These are phyloP conservation scores for Eurosta solidaginis DNA, from an alignment of 1,140 invertebrate species.

Conservation along the genomic window DNA sequence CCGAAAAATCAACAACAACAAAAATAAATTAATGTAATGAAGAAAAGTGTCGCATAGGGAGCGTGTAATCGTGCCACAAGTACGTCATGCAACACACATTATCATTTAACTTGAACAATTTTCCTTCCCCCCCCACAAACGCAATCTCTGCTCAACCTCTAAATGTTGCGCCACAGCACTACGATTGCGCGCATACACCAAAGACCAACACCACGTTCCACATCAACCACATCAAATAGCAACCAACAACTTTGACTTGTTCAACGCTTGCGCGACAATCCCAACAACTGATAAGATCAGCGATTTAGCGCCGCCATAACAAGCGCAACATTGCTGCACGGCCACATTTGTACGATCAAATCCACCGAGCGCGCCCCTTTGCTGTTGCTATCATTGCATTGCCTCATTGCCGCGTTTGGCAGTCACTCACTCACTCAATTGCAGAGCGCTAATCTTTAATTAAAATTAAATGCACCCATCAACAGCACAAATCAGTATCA, in stretches of 20 bases:
- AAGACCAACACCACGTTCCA: too few relatives aligned
- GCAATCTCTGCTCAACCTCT: not conserved
- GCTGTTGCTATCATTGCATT: not conserved
- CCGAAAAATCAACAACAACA: not conserved
- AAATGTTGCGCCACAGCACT: too few relatives aligned
- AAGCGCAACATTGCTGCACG: conserved; percentile 20
- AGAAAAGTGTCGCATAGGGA: conserved; percentile 5
- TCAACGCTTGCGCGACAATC: conserved; percentile 14
- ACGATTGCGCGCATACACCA: too few relatives aligned
- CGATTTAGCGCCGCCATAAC: conserved; percentile 24
- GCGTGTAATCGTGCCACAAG: conserved; percentile 9
- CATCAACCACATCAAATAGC: not conserved
- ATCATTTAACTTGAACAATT: conserved; percentile 3
- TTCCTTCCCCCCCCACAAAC: not conserved
- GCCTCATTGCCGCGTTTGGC: conserved; percentile 9
- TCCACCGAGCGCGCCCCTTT: not conserved
- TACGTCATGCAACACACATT: conserved; percentile 6
- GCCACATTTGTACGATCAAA: not conserved
- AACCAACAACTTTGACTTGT: not conserved
- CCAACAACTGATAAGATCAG: conserved; percentile 9
- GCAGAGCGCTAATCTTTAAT: conserved; percentile 25
- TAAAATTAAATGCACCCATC: conserved; percentile 27
- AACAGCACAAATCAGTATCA: conserved; percentile 22
- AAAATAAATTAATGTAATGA: not conserved
- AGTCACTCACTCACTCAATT: conserved; percentile 3